Evolutionary conservation across 1,140 invertebrate genomes (phyloP).

Genomic region (Leptinotarsa lineolata): DNA sequence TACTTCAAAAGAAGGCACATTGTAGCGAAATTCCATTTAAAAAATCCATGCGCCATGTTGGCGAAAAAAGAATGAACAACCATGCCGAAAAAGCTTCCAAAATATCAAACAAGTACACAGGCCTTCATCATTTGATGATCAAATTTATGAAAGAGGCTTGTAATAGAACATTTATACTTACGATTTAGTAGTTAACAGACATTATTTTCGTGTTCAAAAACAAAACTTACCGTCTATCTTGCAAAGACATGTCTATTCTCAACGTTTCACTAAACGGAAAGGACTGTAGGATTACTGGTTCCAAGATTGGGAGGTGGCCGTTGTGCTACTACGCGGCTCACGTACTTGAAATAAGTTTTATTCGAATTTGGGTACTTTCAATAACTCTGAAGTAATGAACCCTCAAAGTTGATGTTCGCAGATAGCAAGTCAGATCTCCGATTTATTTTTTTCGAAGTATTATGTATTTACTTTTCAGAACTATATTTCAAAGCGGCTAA

Average conservation of each 20-base stretch:
- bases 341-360: neutral
- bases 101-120: constrained; percentile 41
- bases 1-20: neutral
- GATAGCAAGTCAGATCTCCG: neutral
- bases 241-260: constrained; percentile 75
- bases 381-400: neutral
- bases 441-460: neutral
- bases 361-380: neutral
- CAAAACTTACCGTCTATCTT: constrained; percentile 73
- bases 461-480: constrained; percentile 13
- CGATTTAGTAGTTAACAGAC: constrained; percentile 32
- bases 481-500: constrained; percentile 20
- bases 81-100: constrained; percentile 44
- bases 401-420: neutral
- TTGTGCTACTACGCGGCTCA: constrained; percentile 50
- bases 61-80: constrained; percentile 59
- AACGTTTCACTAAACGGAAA: constrained; percentile 71
- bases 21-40: neutral
- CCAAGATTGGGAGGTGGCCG: constrained; percentile 40
- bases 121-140: neutral
- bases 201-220: constrained; percentile 48
- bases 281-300: constrained; percentile 55
- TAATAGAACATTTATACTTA: constrained; percentile 30
- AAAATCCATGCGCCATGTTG: constrained; percentile 70
- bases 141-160: neutral